These are phyloP conservation scores for Peromyscus aztecus DNA, from an alignment of 2,797 vertebrate species.

Conservation along the genomic window DNA sequence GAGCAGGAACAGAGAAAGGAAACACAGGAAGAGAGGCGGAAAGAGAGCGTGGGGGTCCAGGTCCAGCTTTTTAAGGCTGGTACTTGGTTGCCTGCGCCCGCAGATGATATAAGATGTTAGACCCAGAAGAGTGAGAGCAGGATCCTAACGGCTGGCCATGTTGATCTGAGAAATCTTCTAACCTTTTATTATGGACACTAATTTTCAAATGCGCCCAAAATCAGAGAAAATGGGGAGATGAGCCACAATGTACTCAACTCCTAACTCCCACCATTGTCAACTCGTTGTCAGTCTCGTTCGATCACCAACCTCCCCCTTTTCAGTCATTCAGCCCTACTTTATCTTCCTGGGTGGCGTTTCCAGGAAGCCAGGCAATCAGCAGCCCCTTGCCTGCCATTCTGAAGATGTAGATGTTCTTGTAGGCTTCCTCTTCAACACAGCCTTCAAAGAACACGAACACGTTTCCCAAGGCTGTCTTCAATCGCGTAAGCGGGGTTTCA, in stretches of 20 bases:
- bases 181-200: conserved; percentile 32
- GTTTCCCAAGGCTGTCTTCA: conserved; percentile 17
- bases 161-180: conserved; percentile 38
- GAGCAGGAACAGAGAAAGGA: no score
- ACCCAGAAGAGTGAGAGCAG: no score
- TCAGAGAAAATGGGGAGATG: not conserved
- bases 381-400: not conserved
- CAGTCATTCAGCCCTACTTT: not conserved
- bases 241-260: not conserved
- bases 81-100: no score
- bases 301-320: not conserved
- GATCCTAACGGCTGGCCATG: not conserved
- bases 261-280: not conserved
- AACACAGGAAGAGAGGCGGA: no score
- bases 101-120: no score
- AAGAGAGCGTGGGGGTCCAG: no score
- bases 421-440: not conserved
- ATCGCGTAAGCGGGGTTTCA: not conserved
- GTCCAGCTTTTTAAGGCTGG: no score
- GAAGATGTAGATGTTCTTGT: not conserved
- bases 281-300: not conserved
- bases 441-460: not conserved
- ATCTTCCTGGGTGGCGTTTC: conserved; percentile 31
- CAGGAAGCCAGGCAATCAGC: conserved; percentile 16
- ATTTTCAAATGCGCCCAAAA: conserved; percentile 45